Conservation (phyloP, 2,113 vertebrate species). For the Dromas ardeola region DNA sequence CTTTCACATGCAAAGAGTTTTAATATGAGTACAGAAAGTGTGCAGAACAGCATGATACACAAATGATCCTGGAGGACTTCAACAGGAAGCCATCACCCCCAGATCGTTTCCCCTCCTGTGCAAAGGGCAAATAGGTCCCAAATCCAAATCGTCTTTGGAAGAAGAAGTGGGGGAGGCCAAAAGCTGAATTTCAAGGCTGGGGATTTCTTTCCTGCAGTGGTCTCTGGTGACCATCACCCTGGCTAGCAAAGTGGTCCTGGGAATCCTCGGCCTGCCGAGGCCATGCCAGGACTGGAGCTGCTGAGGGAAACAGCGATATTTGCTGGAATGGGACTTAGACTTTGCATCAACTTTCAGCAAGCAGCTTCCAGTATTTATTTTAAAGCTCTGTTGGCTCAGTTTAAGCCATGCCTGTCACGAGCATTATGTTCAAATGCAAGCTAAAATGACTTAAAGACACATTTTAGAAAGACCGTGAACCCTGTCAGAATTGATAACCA, state of each 20-base stretch:
- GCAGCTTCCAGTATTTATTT: not conserved
- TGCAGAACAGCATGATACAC: not conserved
- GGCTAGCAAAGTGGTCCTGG: not conserved
- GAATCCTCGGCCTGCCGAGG: not conserved
- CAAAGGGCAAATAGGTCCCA: not conserved
- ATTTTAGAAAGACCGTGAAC: not conserved
- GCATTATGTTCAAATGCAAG: constrained; percentile 1
- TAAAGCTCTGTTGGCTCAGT: not conserved
- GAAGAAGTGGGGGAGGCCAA: not conserved
- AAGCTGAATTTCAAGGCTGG: not conserved
- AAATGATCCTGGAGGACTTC: not conserved
- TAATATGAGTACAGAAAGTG: accelerated
- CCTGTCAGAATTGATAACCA: constrained; percentile 20
- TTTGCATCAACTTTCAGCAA: not conserved
- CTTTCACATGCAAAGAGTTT: not conserved
- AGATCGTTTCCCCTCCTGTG: not conserved
- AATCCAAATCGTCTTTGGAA: not conserved
- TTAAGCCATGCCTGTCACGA: not conserved
- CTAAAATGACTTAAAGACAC: constrained; percentile 17
- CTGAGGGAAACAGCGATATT: not conserved
- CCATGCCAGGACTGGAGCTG: not conserved
- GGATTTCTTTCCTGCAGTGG: not conserved
- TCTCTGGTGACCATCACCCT: not conserved
- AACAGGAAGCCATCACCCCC: not conserved
- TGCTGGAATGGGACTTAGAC: not conserved